Evolutionary conservation across 2,888 invertebrate genomes (phyloP).

Genomic region (Meta bourneti): DNA sequence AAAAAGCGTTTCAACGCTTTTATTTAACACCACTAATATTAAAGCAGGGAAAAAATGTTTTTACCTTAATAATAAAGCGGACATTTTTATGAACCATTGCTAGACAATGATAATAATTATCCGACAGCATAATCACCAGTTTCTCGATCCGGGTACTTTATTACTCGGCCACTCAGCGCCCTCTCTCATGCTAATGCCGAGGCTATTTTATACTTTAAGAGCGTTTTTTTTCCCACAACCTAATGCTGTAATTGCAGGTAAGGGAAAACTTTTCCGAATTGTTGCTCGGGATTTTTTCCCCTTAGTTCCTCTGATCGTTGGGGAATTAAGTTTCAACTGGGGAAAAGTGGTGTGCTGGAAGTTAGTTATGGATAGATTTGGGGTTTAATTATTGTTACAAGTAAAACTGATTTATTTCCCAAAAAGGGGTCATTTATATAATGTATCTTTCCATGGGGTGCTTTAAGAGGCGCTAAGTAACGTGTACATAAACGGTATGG

Average conservation of each 20-base stretch:
- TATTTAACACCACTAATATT: slow-evolving; percentile 44
- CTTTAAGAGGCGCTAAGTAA: background rate
- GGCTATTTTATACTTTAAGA: slow-evolving; percentile 44
- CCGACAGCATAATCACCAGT: slow-evolving; percentile 60
- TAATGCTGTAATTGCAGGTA: slow-evolving; percentile 67
- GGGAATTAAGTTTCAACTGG: slow-evolving; percentile 5
- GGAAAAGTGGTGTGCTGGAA: background rate
- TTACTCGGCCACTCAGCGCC: slow-evolving; percentile 16
- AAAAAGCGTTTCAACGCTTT: slow-evolving; percentile 8
- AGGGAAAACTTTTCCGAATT: slow-evolving; percentile 50
- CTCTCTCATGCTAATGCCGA: slow-evolving; percentile 40
- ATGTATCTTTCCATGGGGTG: background rate
- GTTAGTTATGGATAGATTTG: slow-evolving; percentile 2
- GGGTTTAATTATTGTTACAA: background rate
- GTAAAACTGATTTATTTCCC: background rate
- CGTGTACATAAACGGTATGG: no score
- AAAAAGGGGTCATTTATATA: background rate
- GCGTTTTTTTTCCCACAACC: slow-evolving; percentile 11
- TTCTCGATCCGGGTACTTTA: slow-evolving; percentile 59
- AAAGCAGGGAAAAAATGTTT: slow-evolving; percentile 46
- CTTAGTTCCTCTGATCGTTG: background rate
- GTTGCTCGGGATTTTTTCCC: slow-evolving; percentile 38
- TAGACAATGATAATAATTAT: slow-evolving; percentile 71
- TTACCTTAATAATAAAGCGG: slow-evolving; percentile 63
- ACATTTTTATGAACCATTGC: slow-evolving; percentile 67